phyloP scores from a whole-genome alignment of 2,113 vertebrate genomes.

The Ceratotherium simum region DNA sequence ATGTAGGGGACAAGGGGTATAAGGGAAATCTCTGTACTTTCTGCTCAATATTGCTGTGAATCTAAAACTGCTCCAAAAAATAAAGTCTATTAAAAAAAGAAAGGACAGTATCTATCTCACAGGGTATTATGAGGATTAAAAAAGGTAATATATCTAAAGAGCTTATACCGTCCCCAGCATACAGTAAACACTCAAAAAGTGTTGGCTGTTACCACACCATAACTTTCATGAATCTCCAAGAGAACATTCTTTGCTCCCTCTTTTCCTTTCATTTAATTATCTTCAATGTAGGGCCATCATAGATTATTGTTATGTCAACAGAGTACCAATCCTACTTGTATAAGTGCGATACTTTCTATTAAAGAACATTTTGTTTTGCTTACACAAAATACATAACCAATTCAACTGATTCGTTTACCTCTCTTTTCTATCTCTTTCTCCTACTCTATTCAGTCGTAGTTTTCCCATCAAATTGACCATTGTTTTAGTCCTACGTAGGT shows the following conservation, averaged over 20 bases:
- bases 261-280: background rate
- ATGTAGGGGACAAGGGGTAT: background rate
- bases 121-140: background rate
- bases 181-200: background rate
- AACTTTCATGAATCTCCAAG: background rate
- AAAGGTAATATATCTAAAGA: conserved; percentile 18
- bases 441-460: background rate
- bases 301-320: background rate
- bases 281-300: background rate
- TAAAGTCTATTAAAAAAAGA: background rate
- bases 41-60: background rate
- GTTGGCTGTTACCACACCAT: background rate
- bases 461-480: background rate
- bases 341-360: background rate
- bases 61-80: background rate
- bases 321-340: background rate
- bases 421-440: background rate
- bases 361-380: background rate
- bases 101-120: background rate
- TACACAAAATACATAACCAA: background rate
- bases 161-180: background rate
- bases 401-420: background rate
- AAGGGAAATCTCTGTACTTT: background rate
- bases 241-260: conserved; percentile 5
- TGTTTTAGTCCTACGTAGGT: background rate